Percentiles rank a stretch among this genome's conserved stretches.
Evolutionary conservation across 2,888 invertebrate genomes (phyloP).

Genomic region (Loripinus fragilis): DNA sequence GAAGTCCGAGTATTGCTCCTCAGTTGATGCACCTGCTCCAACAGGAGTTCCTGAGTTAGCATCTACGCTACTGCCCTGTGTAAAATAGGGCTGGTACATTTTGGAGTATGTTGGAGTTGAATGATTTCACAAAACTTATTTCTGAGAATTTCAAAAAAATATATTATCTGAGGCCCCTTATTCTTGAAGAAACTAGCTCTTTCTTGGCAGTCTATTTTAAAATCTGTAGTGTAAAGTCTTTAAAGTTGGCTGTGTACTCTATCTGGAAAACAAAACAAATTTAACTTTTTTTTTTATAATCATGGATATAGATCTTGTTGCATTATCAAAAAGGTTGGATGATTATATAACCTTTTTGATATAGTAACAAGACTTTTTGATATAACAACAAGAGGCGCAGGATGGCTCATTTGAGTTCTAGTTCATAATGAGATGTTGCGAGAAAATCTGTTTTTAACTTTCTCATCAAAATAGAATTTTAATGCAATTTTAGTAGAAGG

Average conservation of each 20-base stretch:
- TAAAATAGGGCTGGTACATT: neutral
- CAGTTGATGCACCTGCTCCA: neutral
- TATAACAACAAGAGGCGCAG: too few relatives aligned
- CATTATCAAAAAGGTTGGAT: too few relatives aligned
- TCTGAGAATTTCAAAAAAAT: neutral
- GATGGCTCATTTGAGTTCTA: too few relatives aligned
- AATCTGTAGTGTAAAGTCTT: neutral
- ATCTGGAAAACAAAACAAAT: too few relatives aligned
- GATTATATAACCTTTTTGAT: too few relatives aligned
- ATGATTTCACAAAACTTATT: neutral
- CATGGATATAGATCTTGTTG: too few relatives aligned
- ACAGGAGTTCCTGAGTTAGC: neutral
- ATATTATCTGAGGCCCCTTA: conserved; percentile 62
- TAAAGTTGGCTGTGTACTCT: neutral
- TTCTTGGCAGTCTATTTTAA: neutral
- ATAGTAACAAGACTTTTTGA: too few relatives aligned
- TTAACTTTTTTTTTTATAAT: too few relatives aligned
- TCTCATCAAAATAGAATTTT: too few relatives aligned
- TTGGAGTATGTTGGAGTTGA: neutral
- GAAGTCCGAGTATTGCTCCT: neutral
- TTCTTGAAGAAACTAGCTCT: conserved; percentile 1
- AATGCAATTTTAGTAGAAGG: too few relatives aligned
- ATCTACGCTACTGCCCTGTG: neutral
- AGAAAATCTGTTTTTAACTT: too few relatives aligned
- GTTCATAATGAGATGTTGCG: too few relatives aligned